phyloP scores from a whole-genome alignment of 2,797 vertebrate species.

The Pseudocheirus occidentalis region DNA sequence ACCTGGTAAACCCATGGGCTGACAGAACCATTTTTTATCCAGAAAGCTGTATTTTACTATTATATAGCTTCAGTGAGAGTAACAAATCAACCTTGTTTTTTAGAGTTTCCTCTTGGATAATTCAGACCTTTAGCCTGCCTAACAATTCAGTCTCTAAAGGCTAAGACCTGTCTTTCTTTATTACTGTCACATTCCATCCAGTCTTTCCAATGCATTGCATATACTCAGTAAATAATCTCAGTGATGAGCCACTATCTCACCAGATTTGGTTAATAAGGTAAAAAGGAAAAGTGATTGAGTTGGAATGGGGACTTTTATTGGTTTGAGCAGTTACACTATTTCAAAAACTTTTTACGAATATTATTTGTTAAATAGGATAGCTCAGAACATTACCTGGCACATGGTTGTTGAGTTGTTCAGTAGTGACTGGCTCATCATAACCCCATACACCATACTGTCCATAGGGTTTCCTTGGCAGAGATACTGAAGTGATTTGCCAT shows the following conservation, averaged over 20 bases:
- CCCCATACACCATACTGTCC: not conserved
- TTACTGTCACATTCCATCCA: not conserved
- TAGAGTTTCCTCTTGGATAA: slow-evolving; percentile 23
- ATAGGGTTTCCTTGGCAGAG: not conserved
- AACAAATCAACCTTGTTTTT: slow-evolving; percentile 10
- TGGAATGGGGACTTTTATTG: slow-evolving; percentile 40
- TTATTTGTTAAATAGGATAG: not conserved
- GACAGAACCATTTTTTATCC: not conserved
- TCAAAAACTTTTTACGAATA: slow-evolving; percentile 15
- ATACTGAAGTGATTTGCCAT: not conserved
- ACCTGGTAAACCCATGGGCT: not conserved
- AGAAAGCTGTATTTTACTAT: not conserved
- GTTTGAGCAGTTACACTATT: slow-evolving; percentile 44
- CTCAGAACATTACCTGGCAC: not conserved
- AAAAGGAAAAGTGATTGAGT: slow-evolving; percentile 52
- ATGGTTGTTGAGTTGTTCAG: not conserved
- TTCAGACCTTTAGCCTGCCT: not conserved
- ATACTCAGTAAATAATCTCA: slow-evolving; percentile 9
- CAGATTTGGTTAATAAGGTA: slow-evolving; percentile 25
- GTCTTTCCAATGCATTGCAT: slow-evolving; percentile 1
- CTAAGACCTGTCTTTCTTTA: not conserved
- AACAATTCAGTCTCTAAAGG: not conserved
- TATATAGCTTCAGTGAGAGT: not conserved
- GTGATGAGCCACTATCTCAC: slow-evolving; percentile 31
- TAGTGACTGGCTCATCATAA: not conserved